Evolutionary conservation across 2,113 vertebrate species (phyloP).

Genomic region (Sciurus niger): DNA sequence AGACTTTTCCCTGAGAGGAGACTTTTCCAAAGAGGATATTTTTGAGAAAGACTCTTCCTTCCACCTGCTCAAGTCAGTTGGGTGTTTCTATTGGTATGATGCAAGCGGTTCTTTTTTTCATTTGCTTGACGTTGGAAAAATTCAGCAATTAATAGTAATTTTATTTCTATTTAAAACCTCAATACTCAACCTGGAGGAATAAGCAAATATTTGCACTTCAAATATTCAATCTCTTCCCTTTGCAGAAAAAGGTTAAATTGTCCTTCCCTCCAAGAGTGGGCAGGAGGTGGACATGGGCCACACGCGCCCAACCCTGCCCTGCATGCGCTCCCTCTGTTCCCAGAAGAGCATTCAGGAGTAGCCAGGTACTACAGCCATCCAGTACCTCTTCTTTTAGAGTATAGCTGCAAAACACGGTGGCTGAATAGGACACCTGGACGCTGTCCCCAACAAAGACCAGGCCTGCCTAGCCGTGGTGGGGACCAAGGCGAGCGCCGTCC

Average conservation of each 20-base stretch:
- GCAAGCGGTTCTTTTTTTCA: background rate
- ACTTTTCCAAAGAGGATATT: background rate
- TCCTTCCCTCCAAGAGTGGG: background rate
- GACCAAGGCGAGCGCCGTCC: too few relatives aligned
- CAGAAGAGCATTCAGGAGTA: conserved; percentile 64
- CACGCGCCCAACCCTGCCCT: background rate
- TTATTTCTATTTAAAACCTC: background rate
- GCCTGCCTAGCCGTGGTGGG: background rate
- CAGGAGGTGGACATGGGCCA: background rate
- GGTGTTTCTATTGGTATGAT: background rate
- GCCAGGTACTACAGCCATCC: background rate
- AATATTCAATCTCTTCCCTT: background rate
- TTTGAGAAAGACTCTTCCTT: background rate
- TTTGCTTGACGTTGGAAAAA: background rate
- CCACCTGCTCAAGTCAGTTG: background rate
- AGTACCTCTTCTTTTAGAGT: conserved; percentile 23
- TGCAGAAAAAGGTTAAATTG: background rate
- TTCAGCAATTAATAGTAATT: background rate
- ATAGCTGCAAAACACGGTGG: conserved; percentile 2
- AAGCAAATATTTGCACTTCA: background rate
- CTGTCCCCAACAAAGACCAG: conserved; percentile 73
- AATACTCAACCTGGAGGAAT: background rate
- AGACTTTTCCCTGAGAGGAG: background rate
- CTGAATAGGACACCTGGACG: conserved; percentile 82
- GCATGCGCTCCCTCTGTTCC: background rate